phyloP scores from a whole-genome alignment of 2,888 invertebrate genomes.

The Phymatocera aterrima region DNA sequence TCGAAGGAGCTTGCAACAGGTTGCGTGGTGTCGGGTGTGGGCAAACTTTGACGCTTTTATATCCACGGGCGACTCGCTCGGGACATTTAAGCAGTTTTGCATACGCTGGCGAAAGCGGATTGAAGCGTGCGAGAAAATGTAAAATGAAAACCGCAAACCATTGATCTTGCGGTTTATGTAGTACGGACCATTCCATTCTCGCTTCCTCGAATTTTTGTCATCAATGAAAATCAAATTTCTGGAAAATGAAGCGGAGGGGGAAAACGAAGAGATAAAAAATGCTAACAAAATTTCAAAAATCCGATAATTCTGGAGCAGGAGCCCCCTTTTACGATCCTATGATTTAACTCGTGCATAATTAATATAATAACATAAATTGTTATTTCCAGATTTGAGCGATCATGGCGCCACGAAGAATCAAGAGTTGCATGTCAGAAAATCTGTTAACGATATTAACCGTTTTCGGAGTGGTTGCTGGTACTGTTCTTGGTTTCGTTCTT shows the following conservation, averaged over 20 bases:
- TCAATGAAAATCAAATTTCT: too few relatives aligned
- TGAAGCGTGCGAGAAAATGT: not conserved
- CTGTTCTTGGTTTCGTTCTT: constrained; percentile 76
- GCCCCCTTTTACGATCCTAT: too few relatives aligned
- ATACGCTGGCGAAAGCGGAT: constrained; percentile 14
- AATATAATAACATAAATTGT: too few relatives aligned
- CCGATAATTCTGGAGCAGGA: too few relatives aligned
- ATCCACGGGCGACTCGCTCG: not conserved
- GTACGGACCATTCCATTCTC: not conserved
- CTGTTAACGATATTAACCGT: constrained; percentile 79
- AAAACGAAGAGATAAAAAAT: too few relatives aligned
- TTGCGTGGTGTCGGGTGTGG: not conserved
- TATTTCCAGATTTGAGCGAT: not conserved
- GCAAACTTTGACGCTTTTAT: too few relatives aligned
- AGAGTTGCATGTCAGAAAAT: constrained; percentile 71
- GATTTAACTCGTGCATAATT: too few relatives aligned
- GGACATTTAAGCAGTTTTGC: not conserved
- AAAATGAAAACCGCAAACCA: not conserved
- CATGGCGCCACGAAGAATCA: constrained; percentile 61
- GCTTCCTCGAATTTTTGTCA: too few relatives aligned
- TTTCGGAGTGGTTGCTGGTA: constrained; percentile 77
- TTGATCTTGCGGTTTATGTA: not conserved
- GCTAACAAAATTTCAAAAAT: too few relatives aligned
- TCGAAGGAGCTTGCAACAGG: not conserved
- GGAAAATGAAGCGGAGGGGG: too few relatives aligned